A percentile compares a stretch with the other conserved stretches of the same genome.
These are phyloP conservation scores for Columbina picui DNA, from an alignment of 2,113 vertebrate genomes.

Conservation along the genomic window DNA sequence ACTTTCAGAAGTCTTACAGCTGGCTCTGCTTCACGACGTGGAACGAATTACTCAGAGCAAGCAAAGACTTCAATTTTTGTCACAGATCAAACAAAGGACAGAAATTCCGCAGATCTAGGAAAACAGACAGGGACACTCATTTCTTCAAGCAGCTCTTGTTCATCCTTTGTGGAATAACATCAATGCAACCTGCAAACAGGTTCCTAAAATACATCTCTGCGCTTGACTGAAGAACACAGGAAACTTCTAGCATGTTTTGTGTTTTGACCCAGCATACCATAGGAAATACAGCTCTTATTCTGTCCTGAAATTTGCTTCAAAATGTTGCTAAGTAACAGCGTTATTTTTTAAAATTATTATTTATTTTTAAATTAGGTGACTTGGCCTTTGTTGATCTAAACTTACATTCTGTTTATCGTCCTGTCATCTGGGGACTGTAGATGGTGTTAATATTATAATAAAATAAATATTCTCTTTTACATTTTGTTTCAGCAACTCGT, in stretches of 20 bases:
- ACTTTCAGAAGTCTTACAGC: background rate
- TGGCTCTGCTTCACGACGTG: background rate
- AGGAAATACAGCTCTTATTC: background rate
- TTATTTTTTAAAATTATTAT: too few species aligned
- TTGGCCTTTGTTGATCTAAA: background rate
- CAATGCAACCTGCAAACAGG: too few species aligned
- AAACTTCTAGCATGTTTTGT: background rate
- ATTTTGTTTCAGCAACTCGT: background rate
- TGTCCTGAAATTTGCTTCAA: background rate
- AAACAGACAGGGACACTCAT: background rate
- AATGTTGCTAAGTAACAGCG: background rate
- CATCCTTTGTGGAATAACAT: background rate
- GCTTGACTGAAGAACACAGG: background rate
- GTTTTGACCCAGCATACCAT: rapidly evolving
- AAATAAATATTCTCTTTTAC: background rate
- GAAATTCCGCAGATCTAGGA: background rate
- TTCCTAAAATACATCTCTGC: background rate
- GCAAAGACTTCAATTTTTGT: background rate
- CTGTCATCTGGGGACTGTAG: background rate
- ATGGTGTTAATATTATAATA: background rate
- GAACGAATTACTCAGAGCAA: background rate
- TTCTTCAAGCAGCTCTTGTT: background rate
- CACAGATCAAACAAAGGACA: background rate
- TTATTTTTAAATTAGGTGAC: background rate
- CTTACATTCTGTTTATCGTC: background rate